Evolutionary conservation across 2,888 invertebrate genomes (phyloP), one percentile per base, ranked within the genome.

Genomic region (Platynereis dumerilii): DNA sequence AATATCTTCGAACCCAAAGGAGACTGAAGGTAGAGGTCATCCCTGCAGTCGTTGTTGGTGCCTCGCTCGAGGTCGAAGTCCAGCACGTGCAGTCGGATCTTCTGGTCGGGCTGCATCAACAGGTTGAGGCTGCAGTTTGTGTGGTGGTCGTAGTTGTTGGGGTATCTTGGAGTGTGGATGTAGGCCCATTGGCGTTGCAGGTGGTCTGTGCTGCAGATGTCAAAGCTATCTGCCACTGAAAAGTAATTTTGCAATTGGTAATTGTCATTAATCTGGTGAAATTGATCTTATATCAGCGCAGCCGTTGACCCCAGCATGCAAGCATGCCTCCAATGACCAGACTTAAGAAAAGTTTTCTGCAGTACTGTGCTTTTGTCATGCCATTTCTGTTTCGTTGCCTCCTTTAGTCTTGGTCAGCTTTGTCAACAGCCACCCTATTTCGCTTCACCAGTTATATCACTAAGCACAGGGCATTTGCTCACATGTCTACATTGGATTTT

Each of bases 101-200:
- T 78, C 27, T 70, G 66, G 1, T 34, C 20, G n/a, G 70, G 69
- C 5, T 71, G 60, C 5, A 76, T 76, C 15, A 67, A 28, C 44
- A 80, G 77, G 17, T 68, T 68, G 12, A 74, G 66, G 2, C 67
- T 69, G 69, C 81, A 81, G 28, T 26, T 17, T 27, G 24, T 27
- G 58, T 70, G 66, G 52, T 65, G 42, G 0, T 69, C 68, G 64
- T 76, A 76, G 69, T 76, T 77, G 62, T 71, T 72, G 0, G 81
- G 81, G 68, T 78, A 81, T 10, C 71, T 58, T 5, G 80, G 80
- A 1, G 78, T 78, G 0, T 72, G 68, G 27, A 81, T 77, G 70
- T 77, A 80, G 2, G 79, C 80, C 34, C 68, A 67, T 62, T 78
- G 76, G 1, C 63, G 66, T n/a, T 72, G 76, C 58, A 76, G 65